phyloP scores from a whole-genome alignment of 2,888 invertebrate genomes.

The Tiphia femorata region DNA sequence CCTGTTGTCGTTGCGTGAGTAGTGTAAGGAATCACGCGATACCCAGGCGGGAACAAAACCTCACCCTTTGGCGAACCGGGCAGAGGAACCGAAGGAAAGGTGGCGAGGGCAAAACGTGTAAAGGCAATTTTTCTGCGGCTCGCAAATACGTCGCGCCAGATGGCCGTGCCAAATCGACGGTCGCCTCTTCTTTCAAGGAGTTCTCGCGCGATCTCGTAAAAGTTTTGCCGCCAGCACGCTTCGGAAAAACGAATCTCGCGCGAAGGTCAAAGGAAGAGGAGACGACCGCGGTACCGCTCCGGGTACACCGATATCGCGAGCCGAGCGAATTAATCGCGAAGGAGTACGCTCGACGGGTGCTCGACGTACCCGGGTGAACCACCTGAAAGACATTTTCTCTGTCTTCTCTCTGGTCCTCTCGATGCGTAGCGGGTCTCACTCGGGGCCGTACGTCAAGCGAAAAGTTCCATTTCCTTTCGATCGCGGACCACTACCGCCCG shows the following conservation, averaged over 20 bases:
- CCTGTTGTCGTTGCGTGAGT: slow-evolving; percentile 16
- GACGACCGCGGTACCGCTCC: no score
- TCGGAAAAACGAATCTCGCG: no score
- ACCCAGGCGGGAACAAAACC: slow-evolving; percentile 7
- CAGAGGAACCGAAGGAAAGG: neutral
- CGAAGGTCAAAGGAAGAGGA: no score
- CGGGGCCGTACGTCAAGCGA: slow-evolving; percentile 22
- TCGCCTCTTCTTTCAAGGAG: neutral
- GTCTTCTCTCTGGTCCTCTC: no score
- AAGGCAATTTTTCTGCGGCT: no score
- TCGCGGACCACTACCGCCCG: slow-evolving; percentile 18
- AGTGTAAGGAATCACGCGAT: slow-evolving; percentile 35
- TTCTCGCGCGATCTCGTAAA: no score
- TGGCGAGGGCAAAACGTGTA: no score
- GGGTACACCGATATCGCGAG: no score
- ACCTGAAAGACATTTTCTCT: neutral
- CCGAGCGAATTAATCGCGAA: no score
- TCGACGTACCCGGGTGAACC: no score
- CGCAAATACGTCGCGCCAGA: neutral
- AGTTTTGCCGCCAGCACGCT: no score
- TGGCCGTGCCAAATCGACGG: neutral
- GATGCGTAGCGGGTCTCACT: slow-evolving; percentile 1
- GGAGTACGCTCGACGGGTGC: no score
- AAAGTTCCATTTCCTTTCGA: slow-evolving; percentile 35
- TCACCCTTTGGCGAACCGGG: slow-evolving; percentile 19